These are phyloP conservation scores for Odocoileus virginianus DNA, from an alignment of 2,113 vertebrate genomes.

Conservation along the genomic window DNA sequence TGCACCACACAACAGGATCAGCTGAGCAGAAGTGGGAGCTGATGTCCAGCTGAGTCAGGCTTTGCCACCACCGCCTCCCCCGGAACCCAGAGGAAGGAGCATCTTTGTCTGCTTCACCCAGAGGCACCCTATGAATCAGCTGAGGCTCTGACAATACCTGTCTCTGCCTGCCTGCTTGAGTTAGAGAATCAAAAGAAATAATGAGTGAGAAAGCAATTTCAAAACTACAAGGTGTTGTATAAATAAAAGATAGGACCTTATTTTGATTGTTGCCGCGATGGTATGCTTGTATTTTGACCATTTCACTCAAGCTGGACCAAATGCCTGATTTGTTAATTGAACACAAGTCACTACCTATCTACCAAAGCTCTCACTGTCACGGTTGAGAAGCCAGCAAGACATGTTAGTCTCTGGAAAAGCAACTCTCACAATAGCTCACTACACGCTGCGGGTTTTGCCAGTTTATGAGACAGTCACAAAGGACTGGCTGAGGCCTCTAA, in stretches of 20 bases:
- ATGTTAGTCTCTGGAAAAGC: too few species aligned
- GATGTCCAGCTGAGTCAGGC: neutral
- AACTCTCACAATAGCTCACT: fast-evolving
- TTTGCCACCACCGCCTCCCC: fast-evolving
- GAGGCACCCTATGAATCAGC: neutral
- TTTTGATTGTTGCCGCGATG: neutral
- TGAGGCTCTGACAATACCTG: neutral
- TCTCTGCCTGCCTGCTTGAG: neutral
- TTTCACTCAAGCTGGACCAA: neutral
- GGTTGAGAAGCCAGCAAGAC: neutral
- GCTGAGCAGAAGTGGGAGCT: neutral
- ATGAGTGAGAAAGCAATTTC: neutral
- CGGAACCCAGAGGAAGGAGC: neutral
- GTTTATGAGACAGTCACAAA: fast-evolving
- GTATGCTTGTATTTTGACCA: neutral
- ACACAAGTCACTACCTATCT: too few species aligned
- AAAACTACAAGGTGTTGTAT: neutral
- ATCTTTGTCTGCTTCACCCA: neutral
- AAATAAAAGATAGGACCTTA: neutral
- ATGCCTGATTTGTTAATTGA: neutral
- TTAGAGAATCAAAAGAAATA: neutral
- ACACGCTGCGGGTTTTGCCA: neutral
- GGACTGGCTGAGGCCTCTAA: too few species aligned
- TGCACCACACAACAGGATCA: neutral
- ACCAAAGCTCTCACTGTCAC: neutral